Base-by-base conservation (phyloP, 1,140 invertebrate species). In the Drosophila bifasciata region DNA sequence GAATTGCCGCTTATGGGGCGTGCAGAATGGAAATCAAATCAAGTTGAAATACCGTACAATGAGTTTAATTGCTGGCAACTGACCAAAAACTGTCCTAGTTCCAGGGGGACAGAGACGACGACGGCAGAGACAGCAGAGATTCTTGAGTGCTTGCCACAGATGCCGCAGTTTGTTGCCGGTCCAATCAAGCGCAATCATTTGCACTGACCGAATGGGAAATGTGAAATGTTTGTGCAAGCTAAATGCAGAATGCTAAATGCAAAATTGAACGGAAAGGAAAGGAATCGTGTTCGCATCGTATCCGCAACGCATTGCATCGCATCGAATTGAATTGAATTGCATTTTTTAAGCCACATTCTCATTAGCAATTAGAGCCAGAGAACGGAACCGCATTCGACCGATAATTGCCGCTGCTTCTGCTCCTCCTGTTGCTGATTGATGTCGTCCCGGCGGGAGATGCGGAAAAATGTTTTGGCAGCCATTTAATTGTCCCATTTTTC, bases 41-140 rank as follows among this genome's bases (percentile, higher is more conserved):
- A 57, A 84, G 76, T 43, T 62, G 55, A 79, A 84, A 75, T 66
- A 60, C 48, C 46, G 46, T 55, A 75, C 79, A 83, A 52, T 83
- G 64, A 45, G 43, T 74, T 62, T 83, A 74, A 83, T 83, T 78
- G 60, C 60, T 75, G 36, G 61, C 45, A 69, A 17, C 49, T 48
- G 41, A 44, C 57, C 57, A 44, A 66, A 56, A 44, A 44, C 45
- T 55, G n/a, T 62, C 44, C 25, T 52, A 25, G 48, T 41, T 50
- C 49, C 23, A n/a, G 3, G 9, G 8, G 0, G 5, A 11, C n/a
- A 5, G 23, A 48, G 53, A 59, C 48, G 45, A 2, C n/a, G 53
- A 59, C 48, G 45, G 6, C n/a, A 15, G 21, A 6, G 6, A 51
- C n/a, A 36, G 11, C 32, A 36, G 11, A 36, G 11, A 68, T 76